These are phyloP conservation scores for Carollia perspicillata DNA, from an alignment of 2,113 vertebrate species.

Conservation along the genomic window DNA sequence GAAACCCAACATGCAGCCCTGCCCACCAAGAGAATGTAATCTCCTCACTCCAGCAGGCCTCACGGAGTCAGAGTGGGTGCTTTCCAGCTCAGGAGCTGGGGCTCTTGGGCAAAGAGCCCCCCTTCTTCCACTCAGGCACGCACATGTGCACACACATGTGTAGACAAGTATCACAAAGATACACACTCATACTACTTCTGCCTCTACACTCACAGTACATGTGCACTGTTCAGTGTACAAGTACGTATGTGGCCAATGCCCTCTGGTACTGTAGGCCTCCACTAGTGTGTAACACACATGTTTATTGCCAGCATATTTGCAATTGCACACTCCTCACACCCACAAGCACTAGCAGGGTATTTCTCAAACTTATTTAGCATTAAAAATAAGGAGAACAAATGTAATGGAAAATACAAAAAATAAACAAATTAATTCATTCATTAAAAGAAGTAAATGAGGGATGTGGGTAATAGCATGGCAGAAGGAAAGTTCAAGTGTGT, in stretches of 20 bases:
- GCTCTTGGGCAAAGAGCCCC: background rate
- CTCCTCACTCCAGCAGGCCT: background rate
- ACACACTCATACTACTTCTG: background rate
- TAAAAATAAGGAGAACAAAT: background rate
- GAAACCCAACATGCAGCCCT: conserved; percentile 19
- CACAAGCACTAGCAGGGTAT: background rate
- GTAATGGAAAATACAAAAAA: no score
- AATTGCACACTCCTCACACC: background rate
- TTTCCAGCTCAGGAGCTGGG: background rate
- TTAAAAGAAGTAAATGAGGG: background rate
- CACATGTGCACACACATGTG: no score
- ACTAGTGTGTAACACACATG: background rate
- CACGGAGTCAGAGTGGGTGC: background rate
- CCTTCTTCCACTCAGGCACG: background rate
- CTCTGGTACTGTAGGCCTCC: background rate
- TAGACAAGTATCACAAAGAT: background rate
- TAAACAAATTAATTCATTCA: no score
- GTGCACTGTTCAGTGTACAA: background rate
- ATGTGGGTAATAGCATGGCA: background rate
- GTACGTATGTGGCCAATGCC: background rate
- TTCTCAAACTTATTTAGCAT: conserved; percentile 13
- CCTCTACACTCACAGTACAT: background rate
- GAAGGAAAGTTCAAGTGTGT: background rate
- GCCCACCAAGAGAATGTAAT: background rate
- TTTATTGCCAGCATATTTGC: background rate